Conservation (phyloP, 2,113 vertebrate genomes). For the Sarotherodon lohbergeri region DNA sequence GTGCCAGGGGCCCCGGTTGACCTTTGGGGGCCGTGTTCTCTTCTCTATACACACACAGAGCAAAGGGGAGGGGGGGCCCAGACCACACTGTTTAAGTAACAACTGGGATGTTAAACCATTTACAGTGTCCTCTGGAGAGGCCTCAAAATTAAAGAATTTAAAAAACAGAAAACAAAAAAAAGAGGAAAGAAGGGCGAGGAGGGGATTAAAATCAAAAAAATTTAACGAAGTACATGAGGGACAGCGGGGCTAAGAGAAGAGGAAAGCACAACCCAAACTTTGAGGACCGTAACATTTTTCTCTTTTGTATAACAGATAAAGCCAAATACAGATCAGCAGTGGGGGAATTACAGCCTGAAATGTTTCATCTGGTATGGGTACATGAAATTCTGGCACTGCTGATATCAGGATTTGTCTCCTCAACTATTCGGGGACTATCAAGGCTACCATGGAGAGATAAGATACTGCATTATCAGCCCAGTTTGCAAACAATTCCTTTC, state of each 20-base stretch:
- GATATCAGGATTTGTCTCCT: background rate
- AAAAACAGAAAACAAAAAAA: background rate
- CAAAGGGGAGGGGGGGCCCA: slow-evolving; percentile 70
- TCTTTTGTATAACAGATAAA: background rate
- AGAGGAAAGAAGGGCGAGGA: background rate
- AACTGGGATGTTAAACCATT: slow-evolving; percentile 74
- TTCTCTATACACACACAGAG: slow-evolving; percentile 76
- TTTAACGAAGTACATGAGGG: slow-evolving; percentile 35
- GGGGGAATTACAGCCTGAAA: background rate
- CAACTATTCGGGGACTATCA: background rate
- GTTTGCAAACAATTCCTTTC: background rate
- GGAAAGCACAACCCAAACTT: slow-evolving; percentile 79
- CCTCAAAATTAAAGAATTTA: slow-evolving; percentile 55
- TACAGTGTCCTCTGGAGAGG: slow-evolving; percentile 61
- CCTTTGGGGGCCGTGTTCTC: slow-evolving; percentile 73
- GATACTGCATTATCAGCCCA: background rate
- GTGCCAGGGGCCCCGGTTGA: slow-evolving; percentile 71
- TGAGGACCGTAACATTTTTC: slow-evolving; percentile 55
- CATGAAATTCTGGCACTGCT: background rate
- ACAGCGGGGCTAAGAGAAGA: slow-evolving; percentile 21
- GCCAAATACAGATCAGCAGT: background rate
- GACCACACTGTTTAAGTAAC: slow-evolving; percentile 74
- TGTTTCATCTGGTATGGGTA: background rate
- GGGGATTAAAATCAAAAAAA: background rate
- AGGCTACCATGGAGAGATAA: background rate